Evolutionary conservation across 2,113 vertebrate genomes (phyloP).

Genomic region (Columba livia): DNA sequence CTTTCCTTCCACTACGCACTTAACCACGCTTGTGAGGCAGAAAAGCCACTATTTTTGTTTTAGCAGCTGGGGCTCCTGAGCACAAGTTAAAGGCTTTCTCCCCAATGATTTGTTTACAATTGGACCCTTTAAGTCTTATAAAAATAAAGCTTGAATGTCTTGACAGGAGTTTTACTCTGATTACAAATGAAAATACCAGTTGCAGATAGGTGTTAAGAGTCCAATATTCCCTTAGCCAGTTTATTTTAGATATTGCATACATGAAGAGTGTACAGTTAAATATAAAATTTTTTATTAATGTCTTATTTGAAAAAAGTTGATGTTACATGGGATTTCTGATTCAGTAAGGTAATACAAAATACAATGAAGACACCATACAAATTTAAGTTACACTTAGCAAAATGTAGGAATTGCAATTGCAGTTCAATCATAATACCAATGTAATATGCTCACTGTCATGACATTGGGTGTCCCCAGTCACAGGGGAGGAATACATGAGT

Average conservation of each 20-base stretch:
- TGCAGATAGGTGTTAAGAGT: not conserved
- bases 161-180: not conserved
- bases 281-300: not conserved
- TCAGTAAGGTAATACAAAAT: not conserved
- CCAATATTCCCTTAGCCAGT: not conserved
- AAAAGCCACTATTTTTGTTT: not conserved
- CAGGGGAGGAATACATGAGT: not conserved
- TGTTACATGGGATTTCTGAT: not conserved
- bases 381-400: not conserved
- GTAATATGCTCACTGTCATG: not conserved
- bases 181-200: not conserved
- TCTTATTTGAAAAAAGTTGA: not conserved
- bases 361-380: not conserved
- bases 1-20: not conserved
- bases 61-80: not conserved
- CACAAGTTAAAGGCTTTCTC: not conserved
- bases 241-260: not conserved
- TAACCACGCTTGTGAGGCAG: not conserved
- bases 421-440: not conserved
- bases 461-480: not conserved
- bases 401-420: not conserved
- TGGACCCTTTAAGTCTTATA: not conserved
- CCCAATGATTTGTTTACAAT: not conserved
- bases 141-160: not conserved
- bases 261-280: accelerated